Evolutionary conservation across 2,888 invertebrate genomes (phyloP).

Genomic region (Oxystoma pomonae): DNA sequence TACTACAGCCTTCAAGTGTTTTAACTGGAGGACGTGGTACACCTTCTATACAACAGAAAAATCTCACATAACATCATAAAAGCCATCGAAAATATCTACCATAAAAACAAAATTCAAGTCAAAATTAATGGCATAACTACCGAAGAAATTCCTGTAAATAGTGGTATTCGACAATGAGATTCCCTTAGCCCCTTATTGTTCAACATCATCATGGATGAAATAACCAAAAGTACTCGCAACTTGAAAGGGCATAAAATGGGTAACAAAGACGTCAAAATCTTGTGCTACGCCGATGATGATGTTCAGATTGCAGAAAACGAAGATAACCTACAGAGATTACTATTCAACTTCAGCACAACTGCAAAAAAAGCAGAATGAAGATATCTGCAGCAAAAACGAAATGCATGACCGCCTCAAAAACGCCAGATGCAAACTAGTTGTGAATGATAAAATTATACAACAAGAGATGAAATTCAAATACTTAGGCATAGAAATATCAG

Average conservation of each 20-base stretch:
- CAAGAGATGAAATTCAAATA: constrained; percentile 17
- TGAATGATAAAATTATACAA: too few relatives aligned
- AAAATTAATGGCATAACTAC: not conserved
- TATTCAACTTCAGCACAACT: constrained; percentile 8
- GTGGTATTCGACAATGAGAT: constrained; percentile 13
- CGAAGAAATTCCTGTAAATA: constrained; percentile 7
- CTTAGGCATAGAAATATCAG: constrained; percentile 10
- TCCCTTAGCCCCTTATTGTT: too few relatives aligned
- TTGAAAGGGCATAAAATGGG: too few relatives aligned
- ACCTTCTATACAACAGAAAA: constrained; percentile 12
- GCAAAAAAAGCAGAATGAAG: constrained; percentile 9
- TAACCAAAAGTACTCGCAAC: not conserved
- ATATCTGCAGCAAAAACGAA: constrained; percentile 16
- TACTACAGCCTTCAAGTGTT: too few relatives aligned
- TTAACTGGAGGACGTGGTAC: constrained; percentile 11
- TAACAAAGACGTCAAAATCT: too few relatives aligned
- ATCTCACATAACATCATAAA: constrained; percentile 9
- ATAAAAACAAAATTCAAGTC: constrained; percentile 8
- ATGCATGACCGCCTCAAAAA: constrained; percentile 14
- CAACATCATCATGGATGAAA: constrained; percentile 16
- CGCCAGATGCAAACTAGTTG: constrained; percentile 23
- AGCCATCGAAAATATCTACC: too few relatives aligned
- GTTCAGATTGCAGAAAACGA: too few relatives aligned
- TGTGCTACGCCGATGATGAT: too few relatives aligned
- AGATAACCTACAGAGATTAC: constrained; percentile 19